Conservation (phyloP, 2,888 invertebrate genomes). For the Gisinianus flammeolus region DNA sequence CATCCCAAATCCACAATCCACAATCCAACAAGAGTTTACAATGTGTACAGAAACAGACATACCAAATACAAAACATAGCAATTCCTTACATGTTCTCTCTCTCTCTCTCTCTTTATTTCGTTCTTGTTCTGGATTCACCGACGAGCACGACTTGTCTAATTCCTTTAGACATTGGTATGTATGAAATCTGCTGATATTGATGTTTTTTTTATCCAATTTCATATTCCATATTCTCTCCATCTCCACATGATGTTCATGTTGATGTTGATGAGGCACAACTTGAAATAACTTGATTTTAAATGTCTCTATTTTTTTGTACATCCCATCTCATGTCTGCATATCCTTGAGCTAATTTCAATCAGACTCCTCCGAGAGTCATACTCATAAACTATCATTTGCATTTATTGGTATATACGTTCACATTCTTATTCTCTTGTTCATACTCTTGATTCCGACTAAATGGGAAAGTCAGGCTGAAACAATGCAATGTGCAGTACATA, state of each 20-base stretch:
- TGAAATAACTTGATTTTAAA: constrained; percentile 4
- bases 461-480: too few species aligned
- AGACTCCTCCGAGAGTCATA: neutral
- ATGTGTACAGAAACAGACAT: too few species aligned
- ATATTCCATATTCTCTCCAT: neutral
- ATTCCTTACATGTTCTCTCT: too few species aligned
- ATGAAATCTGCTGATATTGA: neutral
- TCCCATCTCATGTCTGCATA: neutral
- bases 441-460: too few species aligned
- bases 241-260: neutral
- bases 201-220: neutral
- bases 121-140: neutral
- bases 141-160: neutral
- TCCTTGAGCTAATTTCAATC: constrained; percentile 14
- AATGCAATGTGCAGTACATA: too few species aligned
- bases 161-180: neutral
- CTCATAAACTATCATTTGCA: neutral
- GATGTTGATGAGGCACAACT: neutral
- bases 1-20: too few species aligned
- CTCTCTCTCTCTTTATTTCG: neutral
- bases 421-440: neutral
- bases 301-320: neutral
- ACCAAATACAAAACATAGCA: too few species aligned
- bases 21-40: too few species aligned
- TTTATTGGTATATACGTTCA: neutral